These are phyloP conservation scores for Trachythela sp. DNA, from an alignment of 64 coral and sea anemone genomes.

Conservation along the genomic window DNA sequence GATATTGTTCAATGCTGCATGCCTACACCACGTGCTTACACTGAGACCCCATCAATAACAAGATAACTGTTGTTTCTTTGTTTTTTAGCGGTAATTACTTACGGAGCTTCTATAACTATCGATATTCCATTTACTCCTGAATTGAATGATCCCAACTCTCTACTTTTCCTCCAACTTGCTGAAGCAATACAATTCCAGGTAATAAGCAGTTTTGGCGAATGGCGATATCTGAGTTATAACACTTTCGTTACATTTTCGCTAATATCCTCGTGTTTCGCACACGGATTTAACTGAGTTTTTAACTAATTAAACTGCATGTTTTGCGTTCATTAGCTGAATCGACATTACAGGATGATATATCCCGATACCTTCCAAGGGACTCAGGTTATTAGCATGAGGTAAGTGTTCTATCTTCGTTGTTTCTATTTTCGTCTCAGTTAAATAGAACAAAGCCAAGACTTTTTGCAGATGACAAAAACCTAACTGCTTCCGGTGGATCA, in stretches of 20 bases:
- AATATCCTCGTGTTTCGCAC: no score
- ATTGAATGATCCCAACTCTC: background rate
- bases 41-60: no score
- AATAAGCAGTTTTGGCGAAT: background rate
- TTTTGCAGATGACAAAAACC: no score
- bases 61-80: background rate
- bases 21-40: no score
- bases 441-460: no score
- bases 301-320: background rate
- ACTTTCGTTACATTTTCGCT: no score
- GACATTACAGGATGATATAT: background rate
- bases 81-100: background rate
- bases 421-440: no score
- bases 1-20: no score
- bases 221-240: no score
- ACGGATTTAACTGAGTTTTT: background rate
- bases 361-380: background rate
- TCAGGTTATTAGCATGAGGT: background rate
- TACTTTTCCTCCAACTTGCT: background rate
- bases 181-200: constrained; percentile 2
- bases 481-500: no score
- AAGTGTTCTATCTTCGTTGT: background rate
- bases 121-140: background rate
- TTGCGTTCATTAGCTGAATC: background rate
- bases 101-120: background rate